Evolutionary conservation across 2,888 invertebrate genomes (phyloP), one percentile per base, ranked within the genome.

Genomic region (Pristionchus entomophagus): DNA sequence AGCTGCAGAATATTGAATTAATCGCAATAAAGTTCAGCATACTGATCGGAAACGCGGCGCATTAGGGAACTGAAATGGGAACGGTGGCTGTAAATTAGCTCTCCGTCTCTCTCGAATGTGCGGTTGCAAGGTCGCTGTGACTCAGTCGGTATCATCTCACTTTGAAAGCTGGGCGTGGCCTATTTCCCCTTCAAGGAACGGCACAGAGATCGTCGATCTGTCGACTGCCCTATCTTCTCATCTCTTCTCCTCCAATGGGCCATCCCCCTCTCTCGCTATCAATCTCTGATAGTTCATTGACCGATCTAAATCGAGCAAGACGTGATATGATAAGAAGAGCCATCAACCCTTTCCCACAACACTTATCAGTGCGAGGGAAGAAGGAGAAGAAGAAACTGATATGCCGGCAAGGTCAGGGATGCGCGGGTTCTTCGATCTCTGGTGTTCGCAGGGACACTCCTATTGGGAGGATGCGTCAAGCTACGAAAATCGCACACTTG

Each of bases 281-380:
- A 73, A 45, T 26, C 73, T 45, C 41, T 73, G 73, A 45, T 41
- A 41, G 73, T 73, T 73, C 73, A 73, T 73, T 73, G 73, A 45
- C 41, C 73, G 41, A 45, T 65, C 65, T 65, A 73, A 41, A 45
- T 73, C n/a, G 26, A 41, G 41, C 6, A 35, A 19, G 38, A 6
- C 22, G 38, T 69, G 73, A 73, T 73, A 65, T 65, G 65, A 65
- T 59, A 59, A 69, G 65, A 69, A 14, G 32, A 6, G 35, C 8
- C 22, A 35, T 35, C 38, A 32, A 19, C 65, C 38, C 65, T 32
- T 69, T 69, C 65, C 38, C 65, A 69, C 38, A 59, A 22, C 65
- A 69, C 59, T 69, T 69, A 69, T 69, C 65, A 38, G 2, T 6
- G 26, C n/a, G n/a, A 10, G 14, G 38, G 65, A 69, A 69, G 6